Evolutionary conservation across 1,140 invertebrate species (phyloP), one percentile per base, ranked within the genome.

Genomic region (Dendroctonus valens): DNA sequence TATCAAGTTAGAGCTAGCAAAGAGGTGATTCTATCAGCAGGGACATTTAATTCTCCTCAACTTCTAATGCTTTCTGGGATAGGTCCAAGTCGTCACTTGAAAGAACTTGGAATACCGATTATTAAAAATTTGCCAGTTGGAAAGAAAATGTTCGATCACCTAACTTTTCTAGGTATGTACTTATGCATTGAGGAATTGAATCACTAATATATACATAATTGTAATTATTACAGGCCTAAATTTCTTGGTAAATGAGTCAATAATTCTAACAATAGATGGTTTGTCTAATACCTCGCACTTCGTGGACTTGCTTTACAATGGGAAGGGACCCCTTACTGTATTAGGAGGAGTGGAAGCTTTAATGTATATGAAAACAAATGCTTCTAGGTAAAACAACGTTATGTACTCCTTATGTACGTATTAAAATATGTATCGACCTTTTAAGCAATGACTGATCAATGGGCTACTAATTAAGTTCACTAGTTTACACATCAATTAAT

Each of bases 1-100:
- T 60, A 88, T 68, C 84, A 86, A 15, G 87, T 92, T 5, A 79
- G 85, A 26, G 91, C 91, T 0, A 85, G 79, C 8, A 94, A 91
- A 74, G 96, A 98, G 79, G 88, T 97, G 0, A 91, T 96, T 61
- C 70, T 96, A 6, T 92, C 91, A 7, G 92, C 87, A 0, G 96
- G 96, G 1, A 84, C 93, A 0, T 86, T 93, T 41, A 89, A 89
- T 74, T 89, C 90, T 0, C 89, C 91, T 0, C 90, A 93, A 77
- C 70, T 94, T 7, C 77, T 94, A 38, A 91, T 92, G 87, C 79
- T 93, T 0, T 91, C 89, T 1, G 92, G 92, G 0, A 82, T 94
- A 6, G 92, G 91, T 0, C 89, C 90, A 8, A 84, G 78, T 41
- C 77, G 82, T 48, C 80, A 86, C 46, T 73, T 88, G 7, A 69